Conservation (phyloP, 2,888 invertebrate species). For the Stramonita haemastoma region DNA sequence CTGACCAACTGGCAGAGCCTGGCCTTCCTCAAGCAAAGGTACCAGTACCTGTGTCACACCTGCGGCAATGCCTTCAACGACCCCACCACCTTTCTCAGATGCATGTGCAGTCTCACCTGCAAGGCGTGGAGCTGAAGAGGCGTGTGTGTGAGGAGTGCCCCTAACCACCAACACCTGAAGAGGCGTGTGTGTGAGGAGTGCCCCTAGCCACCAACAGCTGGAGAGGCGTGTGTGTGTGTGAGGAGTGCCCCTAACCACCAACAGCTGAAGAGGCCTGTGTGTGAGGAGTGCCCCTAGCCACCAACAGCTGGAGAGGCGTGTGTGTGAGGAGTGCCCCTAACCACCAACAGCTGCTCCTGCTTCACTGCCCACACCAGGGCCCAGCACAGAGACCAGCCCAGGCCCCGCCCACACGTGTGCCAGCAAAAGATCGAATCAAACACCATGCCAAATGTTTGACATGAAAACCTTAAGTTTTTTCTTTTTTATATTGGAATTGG, state of each 20-base stretch:
- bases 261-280: constrained; percentile 27
- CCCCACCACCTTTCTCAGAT: background rate
- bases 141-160: constrained; percentile 40
- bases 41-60: constrained; percentile 14
- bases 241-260: constrained; percentile 40
- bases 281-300: constrained; percentile 40
- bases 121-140: background rate
- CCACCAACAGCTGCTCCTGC: too few relatives aligned
- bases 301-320: constrained; percentile 21
- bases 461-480: too few relatives aligned
- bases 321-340: constrained; percentile 40
- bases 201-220: too few relatives aligned
- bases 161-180: background rate
- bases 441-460: too few relatives aligned
- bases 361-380: too few relatives aligned
- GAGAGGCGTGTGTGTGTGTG: constrained; percentile 35
- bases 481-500: too few relatives aligned
- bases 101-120: constrained; percentile 7
- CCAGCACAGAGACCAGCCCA: too few relatives aligned
- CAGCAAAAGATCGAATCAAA: too few relatives aligned
- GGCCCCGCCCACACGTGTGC: too few relatives aligned
- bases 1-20: constrained; percentile 18
- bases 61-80: constrained; percentile 12
- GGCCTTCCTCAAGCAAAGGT: background rate
- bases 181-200: too few relatives aligned